Conservation (phyloP, 1,140 invertebrate genomes). For the Zaprionus africanus region DNA sequence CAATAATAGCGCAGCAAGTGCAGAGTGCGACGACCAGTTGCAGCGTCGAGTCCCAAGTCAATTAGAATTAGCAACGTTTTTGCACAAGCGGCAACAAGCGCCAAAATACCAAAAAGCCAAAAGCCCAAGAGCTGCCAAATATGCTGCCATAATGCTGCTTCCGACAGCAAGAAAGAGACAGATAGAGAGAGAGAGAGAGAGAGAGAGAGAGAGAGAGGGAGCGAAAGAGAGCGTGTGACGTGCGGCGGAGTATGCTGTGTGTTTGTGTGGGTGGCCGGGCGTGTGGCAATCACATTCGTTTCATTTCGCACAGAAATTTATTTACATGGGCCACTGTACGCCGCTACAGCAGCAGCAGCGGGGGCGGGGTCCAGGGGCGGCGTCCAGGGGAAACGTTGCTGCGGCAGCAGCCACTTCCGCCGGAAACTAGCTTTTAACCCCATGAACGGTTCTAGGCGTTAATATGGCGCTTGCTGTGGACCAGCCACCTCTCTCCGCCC, state of each 20-base stretch:
- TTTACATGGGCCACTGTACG: constrained; percentile 67
- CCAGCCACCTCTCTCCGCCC: background rate
- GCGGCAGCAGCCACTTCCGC: constrained; percentile 77
- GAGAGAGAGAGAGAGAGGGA: no score
- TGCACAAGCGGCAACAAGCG: constrained; percentile 7
- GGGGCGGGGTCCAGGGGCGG: background rate
- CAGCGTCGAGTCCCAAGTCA: constrained; percentile 61
- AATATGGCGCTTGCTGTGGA: constrained; percentile 66
- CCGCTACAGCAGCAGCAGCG: background rate
- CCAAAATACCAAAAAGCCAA: constrained; percentile 29
- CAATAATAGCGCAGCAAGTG: constrained; percentile 32
- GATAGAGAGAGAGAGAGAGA: background rate
- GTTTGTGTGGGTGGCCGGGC: constrained; percentile 36
- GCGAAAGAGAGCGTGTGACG: constrained; percentile 4
- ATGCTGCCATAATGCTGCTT: constrained; percentile 77
- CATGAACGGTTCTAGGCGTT: constrained; percentile 81
- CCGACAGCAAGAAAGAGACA: constrained; percentile 43
- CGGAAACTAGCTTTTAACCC: constrained; percentile 83
- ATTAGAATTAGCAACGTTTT: constrained; percentile 61
- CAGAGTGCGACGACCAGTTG: constrained; percentile 43
- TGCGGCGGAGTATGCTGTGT: constrained; percentile 4
- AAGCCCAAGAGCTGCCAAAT: constrained; percentile 61
- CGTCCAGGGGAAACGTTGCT: constrained; percentile 44
- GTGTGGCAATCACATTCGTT: constrained; percentile 80
- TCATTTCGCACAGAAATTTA: constrained; percentile 80